These are phyloP conservation scores for Tigriopus californicus DNA, from an alignment of 2,888 invertebrate genomes.

Conservation along the genomic window DNA sequence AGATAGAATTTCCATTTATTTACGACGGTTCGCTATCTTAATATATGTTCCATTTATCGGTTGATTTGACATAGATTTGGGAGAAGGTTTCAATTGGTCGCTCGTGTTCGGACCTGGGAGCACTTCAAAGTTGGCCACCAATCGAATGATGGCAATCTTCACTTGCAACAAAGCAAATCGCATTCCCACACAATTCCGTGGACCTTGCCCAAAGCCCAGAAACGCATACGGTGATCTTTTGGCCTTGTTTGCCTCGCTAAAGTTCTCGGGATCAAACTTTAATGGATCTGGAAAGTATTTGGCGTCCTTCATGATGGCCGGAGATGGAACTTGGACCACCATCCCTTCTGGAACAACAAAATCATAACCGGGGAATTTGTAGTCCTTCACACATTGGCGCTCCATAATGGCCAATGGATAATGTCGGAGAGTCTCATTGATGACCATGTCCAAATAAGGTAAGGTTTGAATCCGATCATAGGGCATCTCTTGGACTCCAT, in stretches of 20 bases:
- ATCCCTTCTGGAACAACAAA: background rate
- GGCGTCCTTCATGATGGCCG: background rate
- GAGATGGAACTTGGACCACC: background rate
- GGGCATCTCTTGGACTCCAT: background rate
- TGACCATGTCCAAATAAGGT: constrained; percentile 1
- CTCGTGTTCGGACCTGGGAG: no score
- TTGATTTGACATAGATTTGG: no score
- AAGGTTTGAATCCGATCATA: constrained; percentile 1
- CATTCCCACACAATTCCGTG: constrained; percentile 16
- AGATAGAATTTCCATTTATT: no score
- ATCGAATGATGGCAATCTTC: background rate
- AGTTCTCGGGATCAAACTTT: background rate
- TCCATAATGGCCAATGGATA: background rate
- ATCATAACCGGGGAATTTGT: constrained; percentile 1
- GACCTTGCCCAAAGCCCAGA: constrained; percentile 12
- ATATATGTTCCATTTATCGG: no score
- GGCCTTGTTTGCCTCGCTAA: no score
- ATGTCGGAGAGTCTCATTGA: background rate
- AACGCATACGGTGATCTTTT: no score
- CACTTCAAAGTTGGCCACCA: no score
- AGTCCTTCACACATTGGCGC: background rate
- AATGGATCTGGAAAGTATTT: background rate
- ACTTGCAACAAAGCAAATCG: constrained; percentile 11
- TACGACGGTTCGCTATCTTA: no score
- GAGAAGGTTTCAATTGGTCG: no score